phyloP scores from a whole-genome alignment of 1,140 invertebrate genomes.

The Dolichoris vasculosae region DNA sequence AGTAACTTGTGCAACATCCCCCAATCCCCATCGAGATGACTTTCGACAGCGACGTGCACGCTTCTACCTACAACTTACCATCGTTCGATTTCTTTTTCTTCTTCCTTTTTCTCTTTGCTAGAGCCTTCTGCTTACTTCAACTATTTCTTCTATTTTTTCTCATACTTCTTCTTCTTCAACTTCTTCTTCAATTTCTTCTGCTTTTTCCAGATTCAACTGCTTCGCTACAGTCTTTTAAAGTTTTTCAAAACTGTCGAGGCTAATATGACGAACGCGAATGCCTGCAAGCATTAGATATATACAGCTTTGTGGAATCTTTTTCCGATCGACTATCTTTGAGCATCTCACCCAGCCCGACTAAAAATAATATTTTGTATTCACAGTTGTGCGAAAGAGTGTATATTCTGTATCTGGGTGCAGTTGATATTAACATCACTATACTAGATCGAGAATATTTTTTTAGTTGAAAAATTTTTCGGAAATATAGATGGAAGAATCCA shows the following conservation, averaged over 20 bases:
- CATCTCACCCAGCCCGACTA: not conserved
- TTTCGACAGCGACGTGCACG: constrained; percentile 65
- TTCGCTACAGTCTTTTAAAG: constrained; percentile 46
- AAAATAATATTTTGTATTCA: too few relatives aligned
- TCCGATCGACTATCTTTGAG: not conserved
- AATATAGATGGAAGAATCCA: too few relatives aligned
- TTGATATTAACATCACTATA: too few relatives aligned
- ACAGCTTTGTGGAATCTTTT: not conserved
- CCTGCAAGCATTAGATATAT: constrained; percentile 35
- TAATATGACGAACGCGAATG: constrained; percentile 50
- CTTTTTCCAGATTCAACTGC: not conserved
- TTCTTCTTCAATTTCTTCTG: not conserved
- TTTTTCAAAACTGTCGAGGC: constrained; percentile 53
- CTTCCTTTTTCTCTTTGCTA: constrained; percentile 4
- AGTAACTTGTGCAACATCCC: not conserved
- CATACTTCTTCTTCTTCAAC: not conserved
- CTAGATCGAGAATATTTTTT: too few relatives aligned
- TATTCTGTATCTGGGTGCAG: too few relatives aligned
- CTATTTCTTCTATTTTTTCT: not conserved
- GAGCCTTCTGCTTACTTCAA: not conserved
- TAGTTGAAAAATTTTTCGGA: too few relatives aligned
- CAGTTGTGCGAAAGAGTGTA: too few relatives aligned
- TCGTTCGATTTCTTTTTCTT: constrained; percentile 46
- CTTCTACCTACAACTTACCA: not conserved
- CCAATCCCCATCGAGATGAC: constrained; percentile 69